phyloP scores from a whole-genome alignment of 2,888 invertebrate species.

The Ennomos erosarius region DNA sequence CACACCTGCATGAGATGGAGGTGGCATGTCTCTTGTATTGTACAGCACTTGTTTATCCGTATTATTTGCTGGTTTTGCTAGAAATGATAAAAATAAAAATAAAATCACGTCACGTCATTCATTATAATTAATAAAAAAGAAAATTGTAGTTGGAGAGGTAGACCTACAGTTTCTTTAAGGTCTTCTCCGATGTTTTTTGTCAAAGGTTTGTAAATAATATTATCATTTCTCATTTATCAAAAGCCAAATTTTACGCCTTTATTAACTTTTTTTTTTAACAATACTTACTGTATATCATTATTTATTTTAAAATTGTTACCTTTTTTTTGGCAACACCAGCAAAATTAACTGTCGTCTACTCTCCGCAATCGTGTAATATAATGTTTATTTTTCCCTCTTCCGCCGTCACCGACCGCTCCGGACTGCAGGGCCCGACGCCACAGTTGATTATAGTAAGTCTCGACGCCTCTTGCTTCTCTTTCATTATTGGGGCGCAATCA shows the following conservation, averaged over 20 bases:
- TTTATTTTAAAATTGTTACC: neutral
- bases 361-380: slow-evolving; percentile 56
- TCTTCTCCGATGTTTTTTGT: too few relatives aligned
- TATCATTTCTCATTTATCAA: too few relatives aligned
- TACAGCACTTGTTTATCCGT: slow-evolving; percentile 49
- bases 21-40: slow-evolving; percentile 48
- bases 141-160: too few relatives aligned
- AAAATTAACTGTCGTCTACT: slow-evolving; percentile 19
- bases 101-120: too few relatives aligned
- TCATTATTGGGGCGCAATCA: slow-evolving; percentile 23
- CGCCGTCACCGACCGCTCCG: slow-evolving; percentile 52
- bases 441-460: slow-evolving; percentile 84
- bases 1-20: slow-evolving; percentile 52
- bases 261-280: too few relatives aligned
- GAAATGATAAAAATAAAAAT: slow-evolving; percentile 15
- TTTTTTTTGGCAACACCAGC: slow-evolving; percentile 41
- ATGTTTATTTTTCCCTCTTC: slow-evolving; percentile 62
- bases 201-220: too few relatives aligned
- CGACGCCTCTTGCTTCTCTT: slow-evolving; percentile 14
- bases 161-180: too few relatives aligned
- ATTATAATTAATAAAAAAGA: too few relatives aligned
- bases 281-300: too few relatives aligned
- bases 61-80: slow-evolving; percentile 41
- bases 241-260: too few relatives aligned
- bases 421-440: slow-evolving; percentile 78